Conservation (phyloP, 2,113 vertebrate genomes). For the Oreotrochilus melanogaster region DNA sequence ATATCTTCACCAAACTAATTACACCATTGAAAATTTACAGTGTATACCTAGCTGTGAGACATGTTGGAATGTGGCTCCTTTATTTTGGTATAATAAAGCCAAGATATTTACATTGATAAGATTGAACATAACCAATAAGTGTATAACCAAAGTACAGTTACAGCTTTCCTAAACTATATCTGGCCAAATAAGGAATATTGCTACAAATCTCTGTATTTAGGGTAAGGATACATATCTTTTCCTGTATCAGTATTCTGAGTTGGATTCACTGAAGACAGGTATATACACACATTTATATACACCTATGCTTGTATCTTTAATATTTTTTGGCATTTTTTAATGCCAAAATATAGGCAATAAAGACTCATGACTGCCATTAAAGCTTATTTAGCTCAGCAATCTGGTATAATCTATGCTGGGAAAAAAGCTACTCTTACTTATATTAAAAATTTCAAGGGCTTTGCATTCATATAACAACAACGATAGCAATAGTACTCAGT, state of each 20-base stretch:
- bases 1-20: not conserved
- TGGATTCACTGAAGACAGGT: not conserved
- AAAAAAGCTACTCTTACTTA: rapidly evolving
- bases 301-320: too few species aligned
- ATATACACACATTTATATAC: too few species aligned
- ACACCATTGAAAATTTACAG: not conserved
- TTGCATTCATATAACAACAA: not conserved
- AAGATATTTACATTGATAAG: not conserved
- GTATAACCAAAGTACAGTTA: not conserved
- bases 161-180: not conserved
- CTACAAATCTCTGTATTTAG: not conserved
- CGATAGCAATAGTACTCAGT: not conserved
- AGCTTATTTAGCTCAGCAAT: not conserved
- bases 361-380: not conserved
- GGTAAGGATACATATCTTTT: not conserved
- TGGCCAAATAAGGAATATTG: not conserved
- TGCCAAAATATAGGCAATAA: not conserved
- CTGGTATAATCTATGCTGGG: rapidly evolving
- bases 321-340: not conserved
- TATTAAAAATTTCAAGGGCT: not conserved
- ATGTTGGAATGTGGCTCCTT: not conserved
- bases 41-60: not conserved
- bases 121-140: not conserved
- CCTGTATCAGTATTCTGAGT: not conserved
- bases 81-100: not conserved